Conservation (phyloP, 2,113 vertebrate genomes). For the Galbula dea region DNA sequence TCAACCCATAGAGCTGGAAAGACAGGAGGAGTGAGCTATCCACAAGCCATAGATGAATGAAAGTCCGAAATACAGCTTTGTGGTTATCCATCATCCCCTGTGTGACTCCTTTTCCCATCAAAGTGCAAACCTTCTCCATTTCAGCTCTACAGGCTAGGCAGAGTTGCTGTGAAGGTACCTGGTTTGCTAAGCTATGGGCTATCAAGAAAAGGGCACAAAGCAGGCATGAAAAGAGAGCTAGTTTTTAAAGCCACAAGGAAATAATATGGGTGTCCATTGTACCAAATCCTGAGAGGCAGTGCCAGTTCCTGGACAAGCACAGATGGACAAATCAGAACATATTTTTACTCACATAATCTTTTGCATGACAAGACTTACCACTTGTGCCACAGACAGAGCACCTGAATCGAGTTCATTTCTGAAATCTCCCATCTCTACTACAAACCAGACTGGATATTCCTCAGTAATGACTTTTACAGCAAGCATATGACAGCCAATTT, state of each 20-base stretch:
- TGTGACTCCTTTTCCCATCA: background rate
- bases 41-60: background rate
- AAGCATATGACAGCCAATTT: background rate
- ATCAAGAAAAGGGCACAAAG: background rate
- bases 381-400: background rate
- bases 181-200: background rate
- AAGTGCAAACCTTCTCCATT: background rate
- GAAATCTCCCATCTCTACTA: background rate
- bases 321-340: background rate
- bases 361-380: background rate
- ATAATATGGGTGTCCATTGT: fast-evolving
- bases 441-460: background rate
- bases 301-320: background rate
- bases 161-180: background rate
- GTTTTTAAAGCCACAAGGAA: background rate
- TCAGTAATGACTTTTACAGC: background rate
- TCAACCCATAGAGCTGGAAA: background rate
- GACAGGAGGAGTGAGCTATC: background rate
- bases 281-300: background rate
- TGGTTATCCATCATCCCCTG: background rate
- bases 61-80: background rate
- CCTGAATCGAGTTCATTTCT: background rate
- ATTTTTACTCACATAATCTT: background rate
- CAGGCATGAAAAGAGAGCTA: background rate
- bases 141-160: background rate